Conservation (phyloP, 2,113 vertebrate genomes). For the Plestiodon gilberti region DNA sequence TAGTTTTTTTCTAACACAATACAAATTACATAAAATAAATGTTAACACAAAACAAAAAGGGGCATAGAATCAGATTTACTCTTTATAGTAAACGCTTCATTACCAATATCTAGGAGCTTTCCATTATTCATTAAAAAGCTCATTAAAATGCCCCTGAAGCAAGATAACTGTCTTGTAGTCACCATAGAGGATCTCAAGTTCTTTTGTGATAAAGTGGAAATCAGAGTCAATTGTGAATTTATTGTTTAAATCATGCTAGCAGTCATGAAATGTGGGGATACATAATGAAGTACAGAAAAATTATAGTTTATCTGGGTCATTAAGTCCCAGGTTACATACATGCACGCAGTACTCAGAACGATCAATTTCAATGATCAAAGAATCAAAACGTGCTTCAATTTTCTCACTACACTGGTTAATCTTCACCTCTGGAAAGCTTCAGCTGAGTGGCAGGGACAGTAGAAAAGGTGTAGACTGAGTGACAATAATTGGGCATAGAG, state of each 20-base stretch:
- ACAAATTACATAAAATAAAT: slow-evolving; percentile 57
- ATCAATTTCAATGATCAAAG: too few species aligned
- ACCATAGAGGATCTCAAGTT: slow-evolving; percentile 1
- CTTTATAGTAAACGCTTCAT: neutral
- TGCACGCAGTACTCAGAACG: too few species aligned
- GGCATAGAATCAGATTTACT: slow-evolving; percentile 5
- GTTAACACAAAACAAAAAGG: neutral
- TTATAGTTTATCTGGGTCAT: slow-evolving; percentile 13
- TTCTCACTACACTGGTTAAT: too few species aligned
- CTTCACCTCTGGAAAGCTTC: too few species aligned
- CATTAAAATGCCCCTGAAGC: neutral
- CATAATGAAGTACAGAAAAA: neutral
- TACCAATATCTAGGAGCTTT: neutral
- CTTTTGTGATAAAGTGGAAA: slow-evolving; percentile 38
- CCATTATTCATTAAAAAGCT: neutral
- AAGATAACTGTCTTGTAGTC: neutral
- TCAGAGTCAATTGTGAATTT: slow-evolving; percentile 24
- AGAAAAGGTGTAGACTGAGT: too few species aligned
- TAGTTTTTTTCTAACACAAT: slow-evolving; percentile 73
- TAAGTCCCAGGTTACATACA: slow-evolving; percentile 14
- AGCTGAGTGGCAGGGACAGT: too few species aligned
- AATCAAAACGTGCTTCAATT: too few species aligned
- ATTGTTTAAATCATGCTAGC: slow-evolving; percentile 34
- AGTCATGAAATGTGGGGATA: neutral
- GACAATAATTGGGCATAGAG: too few species aligned